These are phyloP conservation scores for Solenopsis invicta DNA, from an alignment of 1,140 invertebrate species.

Conservation along the genomic window DNA sequence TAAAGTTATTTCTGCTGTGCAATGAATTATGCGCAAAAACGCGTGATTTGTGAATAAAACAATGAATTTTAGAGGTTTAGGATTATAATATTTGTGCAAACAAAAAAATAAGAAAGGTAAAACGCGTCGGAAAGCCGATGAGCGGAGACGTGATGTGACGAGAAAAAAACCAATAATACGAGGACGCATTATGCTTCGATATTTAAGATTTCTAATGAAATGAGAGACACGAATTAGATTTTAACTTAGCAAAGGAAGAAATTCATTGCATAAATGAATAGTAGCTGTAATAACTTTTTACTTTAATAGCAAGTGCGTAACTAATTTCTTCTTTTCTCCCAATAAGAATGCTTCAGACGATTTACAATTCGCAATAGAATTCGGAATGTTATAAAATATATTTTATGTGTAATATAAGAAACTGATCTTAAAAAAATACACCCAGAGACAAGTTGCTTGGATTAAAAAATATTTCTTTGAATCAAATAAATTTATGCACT, in stretches of 20 bases:
- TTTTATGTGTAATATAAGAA: neutral
- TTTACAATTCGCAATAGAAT: conserved; percentile 11
- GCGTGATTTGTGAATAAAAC: conserved; percentile 23
- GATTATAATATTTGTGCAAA: neutral
- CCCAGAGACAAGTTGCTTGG: too few species aligned
- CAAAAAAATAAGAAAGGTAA: neutral
- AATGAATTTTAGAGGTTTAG: conserved; percentile 40
- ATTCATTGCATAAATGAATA: conserved; percentile 3
- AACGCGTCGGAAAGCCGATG: neutral
- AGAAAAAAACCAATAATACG: conserved; percentile 41
- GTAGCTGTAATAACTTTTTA: conserved; percentile 6
- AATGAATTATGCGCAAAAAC: neutral
- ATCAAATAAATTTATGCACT: neutral
- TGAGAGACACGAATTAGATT: conserved; percentile 7
- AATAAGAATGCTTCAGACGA: neutral
- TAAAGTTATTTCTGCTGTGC: neutral
- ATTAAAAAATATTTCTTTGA: too few species aligned
- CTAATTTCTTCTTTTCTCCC: neutral
- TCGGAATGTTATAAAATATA: neutral
- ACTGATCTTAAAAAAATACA: neutral
- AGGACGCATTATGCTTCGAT: neutral
- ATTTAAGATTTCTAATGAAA: neutral
- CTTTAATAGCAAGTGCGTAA: neutral
- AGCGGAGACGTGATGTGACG: neutral
- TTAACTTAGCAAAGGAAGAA: neutral